Conservation (phyloP, 2,888 invertebrate genomes). For the Selenia dentaria region DNA sequence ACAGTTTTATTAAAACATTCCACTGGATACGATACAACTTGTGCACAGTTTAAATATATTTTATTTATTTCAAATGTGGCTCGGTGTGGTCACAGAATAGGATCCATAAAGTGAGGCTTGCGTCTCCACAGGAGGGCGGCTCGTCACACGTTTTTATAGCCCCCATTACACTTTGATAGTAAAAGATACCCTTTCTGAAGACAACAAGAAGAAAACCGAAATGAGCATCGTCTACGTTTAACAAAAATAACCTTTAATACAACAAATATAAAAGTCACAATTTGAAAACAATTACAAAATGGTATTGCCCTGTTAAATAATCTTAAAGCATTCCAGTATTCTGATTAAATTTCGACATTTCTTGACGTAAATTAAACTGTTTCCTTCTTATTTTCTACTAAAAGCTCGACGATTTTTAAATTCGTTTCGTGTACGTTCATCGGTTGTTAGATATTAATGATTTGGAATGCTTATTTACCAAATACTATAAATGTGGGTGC, state of each 20-base stretch:
- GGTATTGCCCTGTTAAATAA: constrained; percentile 19
- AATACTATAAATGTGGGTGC: too few species aligned
- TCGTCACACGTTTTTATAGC: constrained; percentile 59
- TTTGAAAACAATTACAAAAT: constrained; percentile 9
- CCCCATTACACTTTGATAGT: constrained; percentile 44
- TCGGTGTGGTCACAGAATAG: constrained; percentile 29
- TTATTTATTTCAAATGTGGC: constrained; percentile 20
- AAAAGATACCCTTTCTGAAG: constrained; percentile 46
- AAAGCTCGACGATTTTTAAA: constrained; percentile 14
- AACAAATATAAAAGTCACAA: constrained; percentile 18
- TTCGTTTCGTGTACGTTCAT: constrained; percentile 18
- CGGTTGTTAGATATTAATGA: constrained; percentile 12
- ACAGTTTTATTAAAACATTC: constrained; percentile 14
- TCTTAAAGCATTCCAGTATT: constrained; percentile 28
- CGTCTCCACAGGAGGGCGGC: constrained; percentile 46
- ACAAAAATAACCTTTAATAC: constrained; percentile 16
- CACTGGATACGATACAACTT: constrained; percentile 19
- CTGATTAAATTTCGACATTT: constrained; percentile 28
- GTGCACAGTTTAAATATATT: constrained; percentile 16
- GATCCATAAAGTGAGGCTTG: constrained; percentile 47
- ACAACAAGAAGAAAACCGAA: constrained; percentile 16
- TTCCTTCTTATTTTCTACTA: constrained; percentile 10
- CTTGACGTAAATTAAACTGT: constrained; percentile 14
- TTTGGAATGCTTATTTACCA: constrained; percentile 13
- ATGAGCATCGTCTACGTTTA: constrained; percentile 5